Percentiles rank a stretch among this genome's conserved stretches.
phyloP scores from a whole-genome alignment of 2,113 vertebrate genomes.

The Ammospiza nelsoni region DNA sequence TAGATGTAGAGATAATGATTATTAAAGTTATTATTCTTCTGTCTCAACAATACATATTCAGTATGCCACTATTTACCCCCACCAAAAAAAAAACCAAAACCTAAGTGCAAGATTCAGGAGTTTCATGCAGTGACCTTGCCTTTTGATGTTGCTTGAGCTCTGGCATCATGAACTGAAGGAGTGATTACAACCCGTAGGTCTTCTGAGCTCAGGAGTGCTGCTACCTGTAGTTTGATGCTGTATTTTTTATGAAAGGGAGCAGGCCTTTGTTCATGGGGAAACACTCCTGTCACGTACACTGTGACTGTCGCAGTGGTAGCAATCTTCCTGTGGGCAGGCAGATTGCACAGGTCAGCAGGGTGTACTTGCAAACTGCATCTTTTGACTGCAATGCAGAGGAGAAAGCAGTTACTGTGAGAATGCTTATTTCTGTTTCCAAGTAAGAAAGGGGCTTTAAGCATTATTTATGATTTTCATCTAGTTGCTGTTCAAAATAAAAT shows the following conservation, averaged over 20 bases:
- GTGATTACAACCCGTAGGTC: neutral
- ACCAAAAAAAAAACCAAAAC: neutral
- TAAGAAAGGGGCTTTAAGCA: neutral
- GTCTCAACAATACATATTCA: neutral
- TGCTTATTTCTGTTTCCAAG: neutral
- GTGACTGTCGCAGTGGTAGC: neutral
- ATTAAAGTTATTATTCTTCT: neutral
- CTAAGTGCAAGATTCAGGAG: neutral
- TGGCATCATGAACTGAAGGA: neutral
- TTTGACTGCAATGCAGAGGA: conserved; percentile 12
- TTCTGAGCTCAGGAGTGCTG: neutral
- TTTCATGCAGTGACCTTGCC: neutral
- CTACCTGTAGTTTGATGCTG: neutral
- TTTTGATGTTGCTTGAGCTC: neutral
- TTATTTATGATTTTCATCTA: neutral
- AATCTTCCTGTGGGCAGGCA: neutral
- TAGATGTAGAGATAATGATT: neutral
- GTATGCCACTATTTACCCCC: neutral
- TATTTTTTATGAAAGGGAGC: neutral
- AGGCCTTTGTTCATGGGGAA: accelerated
- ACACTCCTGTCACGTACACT: neutral
- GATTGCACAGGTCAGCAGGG: neutral
- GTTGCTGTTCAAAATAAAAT: neutral
- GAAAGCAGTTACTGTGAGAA: neutral
- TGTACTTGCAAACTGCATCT: neutral